These are phyloP conservation scores for Aphis craccivora DNA, from an alignment of 1,140 invertebrate species.

Conservation along the genomic window DNA sequence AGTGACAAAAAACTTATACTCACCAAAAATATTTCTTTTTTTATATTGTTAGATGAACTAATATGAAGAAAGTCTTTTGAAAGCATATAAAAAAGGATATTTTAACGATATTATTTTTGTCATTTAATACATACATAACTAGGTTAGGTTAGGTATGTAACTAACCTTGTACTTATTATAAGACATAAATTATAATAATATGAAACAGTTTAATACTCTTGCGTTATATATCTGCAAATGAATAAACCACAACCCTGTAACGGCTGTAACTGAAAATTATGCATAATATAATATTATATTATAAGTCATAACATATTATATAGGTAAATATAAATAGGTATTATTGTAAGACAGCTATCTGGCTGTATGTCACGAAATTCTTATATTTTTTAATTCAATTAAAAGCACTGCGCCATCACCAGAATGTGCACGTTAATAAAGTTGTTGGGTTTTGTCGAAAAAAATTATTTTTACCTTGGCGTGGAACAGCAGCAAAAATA, in stretches of 20 bases:
- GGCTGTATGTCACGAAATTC: too few relatives aligned
- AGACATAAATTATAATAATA: neutral
- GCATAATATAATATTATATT: neutral
- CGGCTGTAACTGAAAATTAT: neutral
- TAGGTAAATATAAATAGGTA: neutral
- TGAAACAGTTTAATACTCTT: too few relatives aligned
- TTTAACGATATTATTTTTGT: neutral
- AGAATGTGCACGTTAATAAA: neutral
- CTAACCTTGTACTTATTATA: neutral
- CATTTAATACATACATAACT: neutral
- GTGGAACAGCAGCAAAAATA: neutral
- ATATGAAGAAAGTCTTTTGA: neutral
- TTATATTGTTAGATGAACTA: too few relatives aligned
- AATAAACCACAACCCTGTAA: neutral
- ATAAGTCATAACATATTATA: neutral
- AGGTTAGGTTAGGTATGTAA: too few relatives aligned
- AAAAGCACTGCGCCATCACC: neutral
- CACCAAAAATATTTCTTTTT: neutral
- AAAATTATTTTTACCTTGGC: neutral
- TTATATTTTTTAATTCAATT: slow-evolving; percentile 33
- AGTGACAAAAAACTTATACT: neutral
- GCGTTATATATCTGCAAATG: neutral
- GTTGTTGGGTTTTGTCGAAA: neutral
- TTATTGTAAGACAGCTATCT: slow-evolving; percentile 17
- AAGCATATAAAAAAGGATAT: too few relatives aligned